A percentile compares a stretch with the other conserved stretches of the same genome.
Evolutionary conservation across 2,113 vertebrate species (phyloP).

Genomic region (Cyanistes caeruleus): DNA sequence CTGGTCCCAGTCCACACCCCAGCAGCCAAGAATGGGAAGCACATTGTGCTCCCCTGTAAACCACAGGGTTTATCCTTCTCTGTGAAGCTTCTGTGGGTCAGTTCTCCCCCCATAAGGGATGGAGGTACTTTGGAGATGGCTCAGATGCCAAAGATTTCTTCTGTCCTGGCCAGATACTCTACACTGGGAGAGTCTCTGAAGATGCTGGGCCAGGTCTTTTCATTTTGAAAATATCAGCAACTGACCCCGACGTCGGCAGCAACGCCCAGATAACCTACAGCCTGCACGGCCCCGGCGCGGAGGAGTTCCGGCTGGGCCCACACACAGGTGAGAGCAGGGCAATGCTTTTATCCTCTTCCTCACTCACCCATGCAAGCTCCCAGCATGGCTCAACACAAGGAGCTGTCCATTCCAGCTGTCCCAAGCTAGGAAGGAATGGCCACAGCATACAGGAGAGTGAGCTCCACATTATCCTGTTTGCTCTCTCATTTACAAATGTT

Average conservation of each 20-base stretch:
- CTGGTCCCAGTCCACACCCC: not conserved
- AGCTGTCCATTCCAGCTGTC: not conserved
- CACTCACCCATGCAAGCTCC: not conserved
- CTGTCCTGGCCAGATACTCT: slow-evolving; percentile 80
- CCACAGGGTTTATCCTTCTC: not conserved
- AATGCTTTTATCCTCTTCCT: not conserved
- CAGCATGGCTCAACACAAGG: not conserved
- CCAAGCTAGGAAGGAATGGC: not conserved
- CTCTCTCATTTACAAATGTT: not conserved
- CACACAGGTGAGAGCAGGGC: slow-evolving; percentile 83
- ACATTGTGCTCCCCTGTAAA: not conserved
- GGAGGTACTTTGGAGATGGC: not conserved
- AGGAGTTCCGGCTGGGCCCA: slow-evolving; percentile 87
- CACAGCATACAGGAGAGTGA: not conserved
- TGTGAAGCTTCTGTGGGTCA: not conserved
- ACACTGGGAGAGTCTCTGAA: slow-evolving; percentile 87
- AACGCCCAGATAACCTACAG: slow-evolving; percentile 89
- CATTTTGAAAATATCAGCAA: slow-evolving; percentile 87
- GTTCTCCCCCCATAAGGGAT: accelerated
- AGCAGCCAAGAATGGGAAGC: not conserved
- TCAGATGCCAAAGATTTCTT: not conserved
- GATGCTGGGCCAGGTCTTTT: slow-evolving; percentile 80
- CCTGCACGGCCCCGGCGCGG: slow-evolving; percentile 86
- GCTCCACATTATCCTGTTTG: not conserved
- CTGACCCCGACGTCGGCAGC: slow-evolving; percentile 84